Conservation (phyloP, 2,888 invertebrate genomes). For the Patella caerulea region DNA sequence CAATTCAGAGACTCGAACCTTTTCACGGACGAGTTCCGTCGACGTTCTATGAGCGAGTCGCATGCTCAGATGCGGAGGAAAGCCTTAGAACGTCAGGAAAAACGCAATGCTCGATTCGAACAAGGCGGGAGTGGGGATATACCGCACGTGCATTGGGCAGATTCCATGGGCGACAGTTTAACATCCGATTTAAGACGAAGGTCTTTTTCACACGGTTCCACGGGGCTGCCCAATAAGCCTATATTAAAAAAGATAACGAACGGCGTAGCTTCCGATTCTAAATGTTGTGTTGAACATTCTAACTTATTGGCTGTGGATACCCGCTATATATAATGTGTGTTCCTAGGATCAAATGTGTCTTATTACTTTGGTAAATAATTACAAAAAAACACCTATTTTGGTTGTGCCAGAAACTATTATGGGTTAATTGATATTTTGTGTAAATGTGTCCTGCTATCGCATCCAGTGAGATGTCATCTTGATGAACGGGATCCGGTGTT, state of each 20-base stretch:
- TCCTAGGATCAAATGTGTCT: too few relatives aligned
- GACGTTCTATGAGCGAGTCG: neutral
- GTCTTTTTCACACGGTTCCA: neutral
- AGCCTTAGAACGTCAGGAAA: neutral
- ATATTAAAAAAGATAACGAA: constrained; percentile 4
- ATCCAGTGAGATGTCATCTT: too few relatives aligned
- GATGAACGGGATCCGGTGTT: too few relatives aligned
- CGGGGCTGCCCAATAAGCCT: neutral
- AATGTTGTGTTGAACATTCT: too few relatives aligned
- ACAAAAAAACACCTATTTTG: too few relatives aligned
- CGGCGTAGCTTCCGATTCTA: too few relatives aligned
- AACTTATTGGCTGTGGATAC: too few relatives aligned
- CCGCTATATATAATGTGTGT: too few relatives aligned
- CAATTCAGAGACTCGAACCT: neutral
- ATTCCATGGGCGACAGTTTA: neutral
- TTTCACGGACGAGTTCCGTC: neutral
- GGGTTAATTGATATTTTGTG: too few relatives aligned
- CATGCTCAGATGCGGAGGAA: neutral
- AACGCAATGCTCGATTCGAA: neutral
- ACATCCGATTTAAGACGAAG: neutral
- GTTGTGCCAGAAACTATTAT: too few relatives aligned
- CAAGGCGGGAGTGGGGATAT: neutral
- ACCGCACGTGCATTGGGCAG: neutral
- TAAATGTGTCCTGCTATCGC: too few relatives aligned
- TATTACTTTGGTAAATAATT: too few relatives aligned